Evolutionary conservation across 2,888 invertebrate genomes (phyloP), one percentile per base, ranked within the genome.

Genomic region (Andrena bicolor): DNA sequence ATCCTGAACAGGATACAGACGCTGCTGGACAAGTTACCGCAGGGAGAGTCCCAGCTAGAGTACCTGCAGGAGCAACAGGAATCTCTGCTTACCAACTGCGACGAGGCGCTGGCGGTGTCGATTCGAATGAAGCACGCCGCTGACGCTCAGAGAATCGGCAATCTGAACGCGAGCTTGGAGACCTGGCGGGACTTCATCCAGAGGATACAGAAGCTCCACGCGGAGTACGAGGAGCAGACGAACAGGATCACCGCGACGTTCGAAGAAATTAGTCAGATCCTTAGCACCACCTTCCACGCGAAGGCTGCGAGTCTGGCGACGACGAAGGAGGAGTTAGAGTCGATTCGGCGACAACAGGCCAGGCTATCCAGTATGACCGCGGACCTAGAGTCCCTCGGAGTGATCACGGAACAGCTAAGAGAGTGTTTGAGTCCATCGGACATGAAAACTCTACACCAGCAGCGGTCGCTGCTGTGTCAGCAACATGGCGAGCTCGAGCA

Each of bases 361-460:
- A 95, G 95, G 80, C 94, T 97, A 71, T 94, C 94, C 7, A 95
- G 95, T 78, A 94, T 96, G 65, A 95, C 95, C 60, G 95, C 95
- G 41, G 96, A 96, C 74, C 94, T 98, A 30, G 97, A 98, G 92
- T 95, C 96, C 48, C 94, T 98, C 0, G 96, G 96, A 60, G 96
- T 96, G 0, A 96, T 96, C 41, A 97, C 97, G 88, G 97, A 98
- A 92, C 97, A 98, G 93, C 94, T 98, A 2, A 97, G 97, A 90
- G 97, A 98, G 92, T 97, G 97, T 89, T 95, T 98, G 5, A 97
- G 97, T 92, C 97, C 98, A 0, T 96, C 96, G 64, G 98, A 98
- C 91, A 96, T 97, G 94, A 97, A 98, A 92, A 95, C 96, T 16
- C 96, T 98, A 65, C 96, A 96, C 87, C 98, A 98, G 92, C 96